Percentiles rank a stretch among this genome's conserved stretches.
phyloP scores from a whole-genome alignment of 1,140 invertebrate genomes.

The Drosophila obscura region DNA sequence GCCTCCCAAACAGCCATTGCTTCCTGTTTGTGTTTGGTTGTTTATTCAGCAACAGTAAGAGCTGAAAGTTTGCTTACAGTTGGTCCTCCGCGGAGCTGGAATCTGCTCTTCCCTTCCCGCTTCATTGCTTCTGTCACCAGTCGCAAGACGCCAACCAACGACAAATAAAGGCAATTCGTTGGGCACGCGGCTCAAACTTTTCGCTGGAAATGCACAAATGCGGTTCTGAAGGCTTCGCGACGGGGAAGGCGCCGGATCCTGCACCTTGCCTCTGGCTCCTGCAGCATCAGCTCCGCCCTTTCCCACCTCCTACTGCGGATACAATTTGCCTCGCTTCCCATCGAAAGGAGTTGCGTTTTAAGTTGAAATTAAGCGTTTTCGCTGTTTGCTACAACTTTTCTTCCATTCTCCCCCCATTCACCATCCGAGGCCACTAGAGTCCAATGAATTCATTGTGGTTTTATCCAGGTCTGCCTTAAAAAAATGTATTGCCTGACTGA shows the following conservation, averaged over 20 bases:
- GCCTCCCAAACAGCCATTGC: constrained; percentile 18
- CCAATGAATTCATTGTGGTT: constrained; percentile 22
- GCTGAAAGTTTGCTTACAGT: constrained; percentile 61
- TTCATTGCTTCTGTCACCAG: constrained; percentile 13
- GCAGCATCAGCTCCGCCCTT: constrained; percentile 7
- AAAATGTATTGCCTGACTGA: too few species aligned
- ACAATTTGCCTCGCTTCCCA: constrained; percentile 43
- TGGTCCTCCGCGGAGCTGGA: neutral
- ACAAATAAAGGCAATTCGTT: constrained; percentile 78
- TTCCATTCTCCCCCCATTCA: neutral
- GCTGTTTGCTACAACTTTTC: constrained; percentile 36
- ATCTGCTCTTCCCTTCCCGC: constrained; percentile 15
- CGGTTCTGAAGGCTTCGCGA: constrained; percentile 18
- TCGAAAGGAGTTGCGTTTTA: constrained; percentile 74
- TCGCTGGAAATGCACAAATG: constrained; percentile 67
- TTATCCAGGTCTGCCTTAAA: neutral
- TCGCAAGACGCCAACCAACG: constrained; percentile 57
- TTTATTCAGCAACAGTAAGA: constrained; percentile 68
- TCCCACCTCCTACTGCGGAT: constrained; percentile 12
- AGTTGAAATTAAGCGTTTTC: constrained; percentile 68
- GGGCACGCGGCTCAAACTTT: constrained; percentile 63
- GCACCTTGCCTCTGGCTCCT: neutral
- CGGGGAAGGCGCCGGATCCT: neutral
- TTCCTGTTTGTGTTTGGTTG: constrained; percentile 48
- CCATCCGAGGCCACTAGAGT: neutral